Base-by-base conservation (phyloP, 2,797 vertebrate genomes). In the Epinephelus malabaricus region DNA sequence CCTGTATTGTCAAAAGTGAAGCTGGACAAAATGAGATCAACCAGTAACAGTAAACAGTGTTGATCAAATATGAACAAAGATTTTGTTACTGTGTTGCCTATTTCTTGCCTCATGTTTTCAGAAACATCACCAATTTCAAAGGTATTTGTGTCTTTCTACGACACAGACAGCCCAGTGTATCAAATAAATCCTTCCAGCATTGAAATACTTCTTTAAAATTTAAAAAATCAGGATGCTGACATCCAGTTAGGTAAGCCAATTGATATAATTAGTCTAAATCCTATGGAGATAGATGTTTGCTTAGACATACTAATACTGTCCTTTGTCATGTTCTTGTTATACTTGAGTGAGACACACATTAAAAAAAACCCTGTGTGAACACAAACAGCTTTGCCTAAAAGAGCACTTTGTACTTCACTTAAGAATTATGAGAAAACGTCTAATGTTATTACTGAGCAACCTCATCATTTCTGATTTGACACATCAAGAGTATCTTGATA, bases 391-490 rank as follows among this genome's bases (percentile, higher is more conserved):
- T 47, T 45, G 10, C 61, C 8, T 13, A 60, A 46, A 45, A 46
- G 4, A 43, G 50, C 38, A 14, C 46, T 23, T 45, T 34, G 11
- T 46, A 19, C 34, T 53, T 13, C n/a, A 56, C 30, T 75, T 13
- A 40, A 19, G 54, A 51, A 25, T 55, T 19, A 38, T 45, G 8
- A 34, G 13, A 38, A 30, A 49, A 19, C 17, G 25, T 4, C 13
- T 62, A 6, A 18, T 21, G 14, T 34, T 30, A 14, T 38, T 7
- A 17, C 34, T 19, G 18, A 55, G 0, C 19, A 34, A 15, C 53
- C 46, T 21, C 5, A 54, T 25, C 46, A 56, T 73, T 65, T 68
- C 40, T 9, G 3, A 60, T 78, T 23, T 55, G 25, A 34, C 45
- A 50, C 34, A 58, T 21, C n/a, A 18, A 27, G 7, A 56, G 55